Evolutionary conservation across 2,797 vertebrate genomes (phyloP).

Genomic region (Gymnothorax reevesii): DNA sequence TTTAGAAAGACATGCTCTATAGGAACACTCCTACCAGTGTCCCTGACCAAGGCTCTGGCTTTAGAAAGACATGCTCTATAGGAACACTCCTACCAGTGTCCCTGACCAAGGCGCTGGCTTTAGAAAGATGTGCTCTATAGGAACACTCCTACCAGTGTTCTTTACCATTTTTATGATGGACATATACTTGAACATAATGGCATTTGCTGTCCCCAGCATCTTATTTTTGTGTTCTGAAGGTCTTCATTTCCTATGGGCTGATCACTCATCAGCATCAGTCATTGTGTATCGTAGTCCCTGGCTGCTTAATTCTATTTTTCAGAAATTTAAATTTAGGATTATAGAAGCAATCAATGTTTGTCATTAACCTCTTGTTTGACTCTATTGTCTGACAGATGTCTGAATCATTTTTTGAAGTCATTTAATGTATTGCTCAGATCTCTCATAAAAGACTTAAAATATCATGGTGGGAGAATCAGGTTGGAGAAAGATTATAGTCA

Average conservation of each 20-base stretch:
- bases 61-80: too few relatives aligned
- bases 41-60: too few relatives aligned
- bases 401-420: neutral
- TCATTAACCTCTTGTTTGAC: neutral
- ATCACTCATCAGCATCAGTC: neutral
- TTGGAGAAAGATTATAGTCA: neutral
- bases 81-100: too few relatives aligned
- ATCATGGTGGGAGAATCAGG: neutral
- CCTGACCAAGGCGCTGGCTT: too few relatives aligned
- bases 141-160: too few relatives aligned
- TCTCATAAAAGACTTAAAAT: neutral
- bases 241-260: neutral
- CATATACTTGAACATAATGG: too few relatives aligned
- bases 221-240: neutral
- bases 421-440: neutral
- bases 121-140: too few relatives aligned
- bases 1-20: too few relatives aligned
- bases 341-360: neutral
- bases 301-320: neutral
- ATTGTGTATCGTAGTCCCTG: neutral
- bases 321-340: slow-evolving; percentile 1
- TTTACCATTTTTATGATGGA: too few relatives aligned
- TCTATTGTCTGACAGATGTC: neutral
- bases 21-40: too few relatives aligned
- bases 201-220: neutral